A percentile compares a stretch with the other conserved stretches of the same genome.
Conservation (phyloP, 2,888 invertebrate species). For the Crepidodera aurea region DNA sequence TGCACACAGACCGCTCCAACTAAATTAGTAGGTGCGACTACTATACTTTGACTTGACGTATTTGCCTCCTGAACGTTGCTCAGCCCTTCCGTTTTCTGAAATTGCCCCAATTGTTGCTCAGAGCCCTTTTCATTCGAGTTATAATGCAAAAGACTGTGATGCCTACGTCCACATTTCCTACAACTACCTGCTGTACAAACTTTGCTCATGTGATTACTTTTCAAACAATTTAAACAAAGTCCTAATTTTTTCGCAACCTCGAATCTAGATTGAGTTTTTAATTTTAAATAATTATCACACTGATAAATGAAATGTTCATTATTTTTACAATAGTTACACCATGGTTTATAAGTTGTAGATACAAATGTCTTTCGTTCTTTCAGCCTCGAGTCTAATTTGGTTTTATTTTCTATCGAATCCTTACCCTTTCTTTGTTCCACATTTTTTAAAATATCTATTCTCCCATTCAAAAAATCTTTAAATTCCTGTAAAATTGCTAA, state of each 20-base stretch:
- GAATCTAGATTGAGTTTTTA: not conserved
- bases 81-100: too few species aligned
- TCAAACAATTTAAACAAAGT: not conserved
- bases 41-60: not conserved
- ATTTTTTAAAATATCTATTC: not conserved
- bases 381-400: not conserved
- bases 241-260: not conserved
- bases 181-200: not conserved
- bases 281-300: not conserved
- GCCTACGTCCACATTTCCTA: not conserved
- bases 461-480: not conserved
- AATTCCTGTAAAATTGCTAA: too few species aligned
- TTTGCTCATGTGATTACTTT: not conserved
- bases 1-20: too few species aligned
- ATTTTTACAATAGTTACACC: not conserved
- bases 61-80: not conserved
- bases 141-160: not conserved
- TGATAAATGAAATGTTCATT: not conserved
- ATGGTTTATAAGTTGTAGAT: not conserved
- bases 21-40: too few species aligned
- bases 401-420: not conserved
- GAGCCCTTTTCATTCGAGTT: too few species aligned
- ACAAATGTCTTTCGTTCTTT: not conserved
- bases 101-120: too few species aligned
- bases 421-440: not conserved